Evolutionary conservation across 2,888 invertebrate species (phyloP).

Genomic region (Oscheius onirici): DNA sequence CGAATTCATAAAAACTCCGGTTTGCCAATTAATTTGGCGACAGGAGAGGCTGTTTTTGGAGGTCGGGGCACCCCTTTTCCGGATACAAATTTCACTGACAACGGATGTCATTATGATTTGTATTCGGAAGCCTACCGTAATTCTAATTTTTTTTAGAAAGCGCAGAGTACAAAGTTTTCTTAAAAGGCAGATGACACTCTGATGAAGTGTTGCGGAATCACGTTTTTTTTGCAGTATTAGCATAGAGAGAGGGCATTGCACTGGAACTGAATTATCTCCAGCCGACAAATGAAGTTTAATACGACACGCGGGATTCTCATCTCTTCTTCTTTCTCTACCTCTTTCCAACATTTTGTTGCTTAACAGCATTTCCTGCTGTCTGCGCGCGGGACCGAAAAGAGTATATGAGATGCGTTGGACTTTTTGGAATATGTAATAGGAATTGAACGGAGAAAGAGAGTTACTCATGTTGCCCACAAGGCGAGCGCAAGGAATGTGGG

Average conservation of each 20-base stretch:
- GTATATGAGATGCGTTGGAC: background rate
- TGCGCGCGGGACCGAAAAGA: too few relatives aligned
- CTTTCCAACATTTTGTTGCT: background rate
- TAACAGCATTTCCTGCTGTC: too few relatives aligned
- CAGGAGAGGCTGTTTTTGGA: too few relatives aligned
- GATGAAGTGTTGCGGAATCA: background rate
- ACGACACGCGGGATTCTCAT: constrained; percentile 2
- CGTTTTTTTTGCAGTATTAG: constrained; percentile 6
- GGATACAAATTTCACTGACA: too few relatives aligned
- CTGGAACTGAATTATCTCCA: constrained; percentile 20
- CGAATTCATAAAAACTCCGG: background rate
- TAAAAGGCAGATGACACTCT: too few relatives aligned
- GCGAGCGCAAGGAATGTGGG: background rate
- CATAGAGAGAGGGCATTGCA: constrained; percentile 4
- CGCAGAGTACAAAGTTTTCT: too few relatives aligned
- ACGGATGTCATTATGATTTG: background rate
- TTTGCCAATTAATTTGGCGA: background rate
- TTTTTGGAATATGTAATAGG: constrained; percentile 7
- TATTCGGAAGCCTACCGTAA: background rate
- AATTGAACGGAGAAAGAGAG: background rate
- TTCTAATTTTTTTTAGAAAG: background rate
- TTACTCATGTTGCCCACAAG: background rate
- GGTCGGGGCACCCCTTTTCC: too few relatives aligned
- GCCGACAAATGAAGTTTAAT: constrained; percentile 23
- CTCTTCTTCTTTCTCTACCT: background rate